These are phyloP conservation scores for Aelia acuminata DNA, from an alignment of 2,888 invertebrate species.

Conservation along the genomic window DNA sequence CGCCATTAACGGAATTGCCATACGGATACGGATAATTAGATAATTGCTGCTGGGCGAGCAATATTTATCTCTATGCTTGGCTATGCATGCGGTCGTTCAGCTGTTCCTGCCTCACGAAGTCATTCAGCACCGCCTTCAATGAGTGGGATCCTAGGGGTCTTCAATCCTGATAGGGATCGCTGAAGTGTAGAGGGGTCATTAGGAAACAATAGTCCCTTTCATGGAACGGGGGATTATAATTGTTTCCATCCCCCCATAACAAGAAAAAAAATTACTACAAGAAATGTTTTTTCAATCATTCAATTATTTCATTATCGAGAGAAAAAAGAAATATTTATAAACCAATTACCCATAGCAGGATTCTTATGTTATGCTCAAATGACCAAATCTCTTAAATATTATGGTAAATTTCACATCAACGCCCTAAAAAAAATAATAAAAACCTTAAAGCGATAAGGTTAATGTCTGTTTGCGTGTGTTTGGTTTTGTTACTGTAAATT, in stretches of 20 bases:
- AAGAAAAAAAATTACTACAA: background rate
- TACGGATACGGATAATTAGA: conserved; percentile 6
- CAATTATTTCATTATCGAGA: too few species aligned
- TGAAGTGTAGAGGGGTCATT: background rate
- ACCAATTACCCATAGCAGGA: too few species aligned
- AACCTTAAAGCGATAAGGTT: too few species aligned
- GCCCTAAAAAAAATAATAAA: too few species aligned
- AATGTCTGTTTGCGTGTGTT: too few species aligned
- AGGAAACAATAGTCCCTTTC: background rate
- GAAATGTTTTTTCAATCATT: background rate
- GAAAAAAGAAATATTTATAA: too few species aligned
- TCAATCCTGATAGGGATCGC: background rate
- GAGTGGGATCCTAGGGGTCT: background rate
- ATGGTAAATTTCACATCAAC: too few species aligned
- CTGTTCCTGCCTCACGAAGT: background rate
- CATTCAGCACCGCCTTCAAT: background rate
- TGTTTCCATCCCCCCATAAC: background rate
- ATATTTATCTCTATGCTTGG: background rate
- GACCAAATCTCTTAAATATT: too few species aligned
- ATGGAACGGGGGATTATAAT: background rate
- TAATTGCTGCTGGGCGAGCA: background rate
- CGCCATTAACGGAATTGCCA: background rate
- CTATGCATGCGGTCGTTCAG: conserved; percentile 1
- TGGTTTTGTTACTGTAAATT: too few species aligned
- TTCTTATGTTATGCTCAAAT: too few species aligned